phyloP scores from a whole-genome alignment of 2,113 vertebrate genomes.

The Charina bottae region DNA sequence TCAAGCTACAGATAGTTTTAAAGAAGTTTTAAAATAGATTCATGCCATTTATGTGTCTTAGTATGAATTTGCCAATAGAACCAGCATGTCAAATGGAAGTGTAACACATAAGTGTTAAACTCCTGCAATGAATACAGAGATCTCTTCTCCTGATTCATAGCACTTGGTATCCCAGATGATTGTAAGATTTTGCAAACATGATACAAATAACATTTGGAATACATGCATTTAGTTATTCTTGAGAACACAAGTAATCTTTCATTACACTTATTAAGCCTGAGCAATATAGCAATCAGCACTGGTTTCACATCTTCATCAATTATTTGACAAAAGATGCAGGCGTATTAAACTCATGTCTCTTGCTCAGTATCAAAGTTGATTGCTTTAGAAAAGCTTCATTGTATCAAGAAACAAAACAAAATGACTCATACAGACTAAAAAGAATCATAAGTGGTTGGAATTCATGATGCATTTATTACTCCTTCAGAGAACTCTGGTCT shows the following conservation, averaged over 20 bases:
- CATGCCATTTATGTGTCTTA: neutral
- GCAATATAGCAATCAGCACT: constrained; percentile 19
- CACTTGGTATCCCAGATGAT: constrained; percentile 43
- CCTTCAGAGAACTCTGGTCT: neutral
- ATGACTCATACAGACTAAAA: neutral
- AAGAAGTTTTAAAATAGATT: neutral
- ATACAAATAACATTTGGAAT: constrained; percentile 50
- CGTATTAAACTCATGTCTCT: constrained; percentile 25
- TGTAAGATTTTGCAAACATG: constrained; percentile 32
- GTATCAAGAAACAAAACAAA: constrained; percentile 20
- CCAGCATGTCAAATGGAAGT: neutral
- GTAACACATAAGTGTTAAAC: neutral
- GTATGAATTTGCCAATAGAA: neutral
- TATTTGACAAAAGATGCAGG: constrained; percentile 15
- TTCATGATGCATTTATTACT: neutral
- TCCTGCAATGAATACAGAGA: constrained; percentile 43
- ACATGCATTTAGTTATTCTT: neutral
- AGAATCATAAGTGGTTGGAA: neutral
- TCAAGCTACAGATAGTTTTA: too few relatives aligned
- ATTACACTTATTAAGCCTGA: constrained; percentile 1
- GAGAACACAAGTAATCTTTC: constrained; percentile 43
- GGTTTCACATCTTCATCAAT: constrained; percentile 49
- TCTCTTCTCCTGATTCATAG: constrained; percentile 27
- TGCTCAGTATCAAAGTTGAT: neutral
- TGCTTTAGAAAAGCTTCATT: constrained; percentile 9